phyloP scores from a whole-genome alignment of 2,888 invertebrate species.

The Parascotia fuliginaria region DNA sequence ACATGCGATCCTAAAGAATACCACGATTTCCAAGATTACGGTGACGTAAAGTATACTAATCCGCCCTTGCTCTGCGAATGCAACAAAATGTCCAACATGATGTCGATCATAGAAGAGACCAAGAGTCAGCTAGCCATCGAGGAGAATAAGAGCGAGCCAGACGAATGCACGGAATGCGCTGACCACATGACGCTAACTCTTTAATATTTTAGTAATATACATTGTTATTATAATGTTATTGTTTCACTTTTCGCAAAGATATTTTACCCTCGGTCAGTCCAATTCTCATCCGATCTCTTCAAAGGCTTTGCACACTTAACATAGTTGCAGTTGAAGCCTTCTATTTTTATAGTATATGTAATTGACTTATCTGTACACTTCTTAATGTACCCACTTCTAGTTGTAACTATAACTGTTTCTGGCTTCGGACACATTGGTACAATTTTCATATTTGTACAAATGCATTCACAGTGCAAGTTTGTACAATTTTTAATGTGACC shows the following conservation, averaged over 20 bases:
- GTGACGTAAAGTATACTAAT: conserved; percentile 38
- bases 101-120: conserved; percentile 69
- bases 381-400: too few relatives aligned
- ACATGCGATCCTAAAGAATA: conserved; percentile 43
- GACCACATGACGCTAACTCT: conserved; percentile 41
- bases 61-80: conserved; percentile 32
- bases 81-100: conserved; percentile 43
- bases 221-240: background rate
- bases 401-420: too few relatives aligned
- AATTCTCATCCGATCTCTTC: too few relatives aligned
- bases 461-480: too few relatives aligned
- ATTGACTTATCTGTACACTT: too few relatives aligned
- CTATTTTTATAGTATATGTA: too few relatives aligned
- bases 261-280: too few relatives aligned
- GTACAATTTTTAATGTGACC: too few relatives aligned
- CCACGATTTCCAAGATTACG: conserved; percentile 49
- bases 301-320: too few relatives aligned
- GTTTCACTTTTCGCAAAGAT: background rate
- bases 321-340: too few relatives aligned
- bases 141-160: conserved; percentile 53
- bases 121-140: conserved; percentile 69
- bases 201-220: background rate
- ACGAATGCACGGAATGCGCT: conserved; percentile 45
- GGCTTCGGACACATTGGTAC: too few relatives aligned
- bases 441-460: too few relatives aligned